These are phyloP conservation scores for Hymenochirus boettgeri DNA, from an alignment of 2,113 vertebrate species.

Conservation along the genomic window DNA sequence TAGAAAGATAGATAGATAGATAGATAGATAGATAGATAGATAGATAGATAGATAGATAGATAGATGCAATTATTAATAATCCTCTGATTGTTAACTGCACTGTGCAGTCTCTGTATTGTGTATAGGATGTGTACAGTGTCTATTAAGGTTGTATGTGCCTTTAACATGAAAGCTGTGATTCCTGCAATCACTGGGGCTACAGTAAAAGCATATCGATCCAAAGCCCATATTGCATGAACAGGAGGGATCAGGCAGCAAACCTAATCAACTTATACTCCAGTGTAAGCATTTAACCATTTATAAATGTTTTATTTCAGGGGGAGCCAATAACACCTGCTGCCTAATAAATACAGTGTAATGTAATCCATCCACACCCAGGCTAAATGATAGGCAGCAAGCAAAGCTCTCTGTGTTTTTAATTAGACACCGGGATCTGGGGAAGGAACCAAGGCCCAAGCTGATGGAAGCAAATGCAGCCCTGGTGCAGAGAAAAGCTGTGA, in stretches of 20 bases:
- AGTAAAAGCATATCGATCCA: conserved; percentile 67
- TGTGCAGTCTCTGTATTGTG: too few relatives aligned
- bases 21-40: too few relatives aligned
- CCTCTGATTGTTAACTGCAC: too few relatives aligned
- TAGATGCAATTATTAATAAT: too few relatives aligned
- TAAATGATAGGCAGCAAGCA: conserved; percentile 48
- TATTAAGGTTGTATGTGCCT: conserved; percentile 54
- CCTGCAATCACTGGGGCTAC: conserved; percentile 71
- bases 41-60: too few relatives aligned
- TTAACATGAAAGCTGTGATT: conserved; percentile 66
- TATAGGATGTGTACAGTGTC: conserved; percentile 11
- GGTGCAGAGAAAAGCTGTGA: conserved; percentile 82
- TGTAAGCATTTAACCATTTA: conserved; percentile 60
- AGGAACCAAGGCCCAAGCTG: conserved; percentile 58
- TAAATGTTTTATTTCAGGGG: conserved; percentile 67
- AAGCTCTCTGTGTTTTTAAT: conserved; percentile 57
- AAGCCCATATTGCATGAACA: conserved; percentile 62
- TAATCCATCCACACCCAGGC: conserved; percentile 29
- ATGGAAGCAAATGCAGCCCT: conserved; percentile 63
- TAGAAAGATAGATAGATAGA: too few relatives aligned
- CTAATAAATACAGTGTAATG: conserved; percentile 51
- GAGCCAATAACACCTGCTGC: conserved; percentile 59
- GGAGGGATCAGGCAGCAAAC: conserved; percentile 46
- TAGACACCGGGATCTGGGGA: conserved; percentile 55
- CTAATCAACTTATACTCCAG: conserved; percentile 48